Conservation (phyloP, 2,888 invertebrate species). For the Leptodirus hochenwartii region DNA sequence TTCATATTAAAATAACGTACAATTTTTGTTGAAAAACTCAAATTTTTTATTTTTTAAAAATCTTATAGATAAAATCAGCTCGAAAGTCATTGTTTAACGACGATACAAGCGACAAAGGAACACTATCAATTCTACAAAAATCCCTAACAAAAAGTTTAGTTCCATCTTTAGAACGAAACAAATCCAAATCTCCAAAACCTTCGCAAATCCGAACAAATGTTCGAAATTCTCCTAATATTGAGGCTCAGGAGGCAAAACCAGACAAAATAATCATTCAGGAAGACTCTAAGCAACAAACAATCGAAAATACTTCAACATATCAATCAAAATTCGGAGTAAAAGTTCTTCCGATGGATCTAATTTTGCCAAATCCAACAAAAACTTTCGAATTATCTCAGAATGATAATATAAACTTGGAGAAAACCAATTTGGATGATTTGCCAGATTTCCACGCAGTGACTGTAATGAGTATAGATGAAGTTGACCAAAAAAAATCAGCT, state of each 20-base stretch:
- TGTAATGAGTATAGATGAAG: slow-evolving; percentile 27
- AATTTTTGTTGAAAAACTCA: too few relatives aligned
- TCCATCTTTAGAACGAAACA: slow-evolving; percentile 23
- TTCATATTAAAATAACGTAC: too few relatives aligned
- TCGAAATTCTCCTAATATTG: slow-evolving; percentile 14
- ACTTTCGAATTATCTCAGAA: slow-evolving; percentile 25
- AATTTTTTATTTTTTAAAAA: too few relatives aligned
- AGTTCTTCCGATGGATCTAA: slow-evolving; percentile 32
- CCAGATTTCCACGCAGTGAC: too few relatives aligned
- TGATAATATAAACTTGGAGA: slow-evolving; percentile 23
- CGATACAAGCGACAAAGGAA: slow-evolving; percentile 23
- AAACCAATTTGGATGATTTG: slow-evolving; percentile 5
- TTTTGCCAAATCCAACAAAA: slow-evolving; percentile 22
- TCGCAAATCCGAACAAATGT: slow-evolving; percentile 14
- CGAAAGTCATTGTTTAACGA: slow-evolving; percentile 27
- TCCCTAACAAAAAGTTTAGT: slow-evolving; percentile 21
- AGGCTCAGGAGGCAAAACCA: slow-evolving; percentile 34
- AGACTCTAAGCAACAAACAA: too few relatives aligned
- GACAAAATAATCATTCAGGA: too few relatives aligned
- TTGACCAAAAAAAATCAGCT: slow-evolving; percentile 27
- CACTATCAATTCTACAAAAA: slow-evolving; percentile 27
- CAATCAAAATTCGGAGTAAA: slow-evolving; percentile 49
- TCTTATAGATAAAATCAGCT: slow-evolving; percentile 19
- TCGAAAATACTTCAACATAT: too few relatives aligned
- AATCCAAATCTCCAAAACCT: slow-evolving; percentile 19